phyloP scores from a whole-genome alignment of 2,888 invertebrate species.

The Sinopyrophorus schimmeli region DNA sequence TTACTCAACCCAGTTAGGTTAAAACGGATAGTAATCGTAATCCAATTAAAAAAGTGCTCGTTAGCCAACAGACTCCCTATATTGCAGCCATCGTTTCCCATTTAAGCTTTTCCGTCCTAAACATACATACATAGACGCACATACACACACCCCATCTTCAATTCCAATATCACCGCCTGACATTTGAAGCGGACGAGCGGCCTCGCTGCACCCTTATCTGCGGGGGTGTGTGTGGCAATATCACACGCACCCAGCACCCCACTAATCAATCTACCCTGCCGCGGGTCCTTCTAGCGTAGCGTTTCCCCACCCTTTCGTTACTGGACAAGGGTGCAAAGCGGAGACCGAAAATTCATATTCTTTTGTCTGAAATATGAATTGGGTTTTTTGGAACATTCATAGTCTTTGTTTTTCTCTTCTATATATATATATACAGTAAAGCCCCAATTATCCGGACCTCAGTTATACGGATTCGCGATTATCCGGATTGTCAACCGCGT shows the following conservation, averaged over 20 bases:
- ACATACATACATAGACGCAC: conserved; percentile 41
- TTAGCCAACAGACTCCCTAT: conserved; percentile 18
- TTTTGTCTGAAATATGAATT: conserved; percentile 28
- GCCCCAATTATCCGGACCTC: too few species aligned
- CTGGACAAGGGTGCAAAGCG: conserved; percentile 38
- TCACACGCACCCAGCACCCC: conserved; percentile 51
- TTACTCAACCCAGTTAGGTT: too few species aligned
- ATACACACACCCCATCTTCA: conserved; percentile 39
- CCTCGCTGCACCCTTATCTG: conserved; percentile 47
- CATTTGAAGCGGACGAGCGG: conserved; percentile 41
- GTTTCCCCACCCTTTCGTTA: conserved; percentile 32
- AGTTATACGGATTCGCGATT: too few species aligned
- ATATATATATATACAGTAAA: too few species aligned
- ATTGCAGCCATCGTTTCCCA: conserved; percentile 31
- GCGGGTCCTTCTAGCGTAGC: conserved; percentile 38
- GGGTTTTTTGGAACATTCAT: too few species aligned
- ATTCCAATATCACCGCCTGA: conserved; percentile 41
- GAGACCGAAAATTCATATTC: conserved; percentile 31
- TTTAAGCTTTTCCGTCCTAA: conserved; percentile 43
- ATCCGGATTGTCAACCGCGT: too few species aligned
- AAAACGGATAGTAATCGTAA: conserved; percentile 20
- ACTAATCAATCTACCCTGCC: conserved; percentile 53
- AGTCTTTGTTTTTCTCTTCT: too few species aligned
- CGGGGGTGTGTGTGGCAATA: conserved; percentile 45
- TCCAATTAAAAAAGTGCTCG: conserved; percentile 27